phyloP scores from a whole-genome alignment of 2,888 invertebrate species.

The Tromatobia lineatoria region DNA sequence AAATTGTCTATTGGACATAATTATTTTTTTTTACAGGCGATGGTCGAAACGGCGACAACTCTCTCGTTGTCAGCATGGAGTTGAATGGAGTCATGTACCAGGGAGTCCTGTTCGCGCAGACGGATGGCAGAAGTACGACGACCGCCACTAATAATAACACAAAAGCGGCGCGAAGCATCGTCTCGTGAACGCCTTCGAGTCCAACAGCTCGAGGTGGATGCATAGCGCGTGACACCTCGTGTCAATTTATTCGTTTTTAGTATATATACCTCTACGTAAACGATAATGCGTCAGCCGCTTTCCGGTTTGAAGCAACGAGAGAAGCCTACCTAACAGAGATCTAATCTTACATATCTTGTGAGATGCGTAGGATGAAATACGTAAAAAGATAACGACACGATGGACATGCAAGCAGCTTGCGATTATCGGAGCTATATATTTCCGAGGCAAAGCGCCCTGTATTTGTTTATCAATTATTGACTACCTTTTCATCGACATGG shows the following conservation, averaged over 20 bases:
- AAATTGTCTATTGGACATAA: conserved; percentile 53
- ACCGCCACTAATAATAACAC: conserved; percentile 76
- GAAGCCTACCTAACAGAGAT: conserved; percentile 15
- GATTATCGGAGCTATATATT: conserved; percentile 10
- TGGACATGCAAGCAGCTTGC: conserved; percentile 10
- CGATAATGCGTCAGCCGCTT: conserved; percentile 55
- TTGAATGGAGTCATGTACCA: conserved; percentile 98
- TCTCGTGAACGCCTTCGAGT: conserved; percentile 76
- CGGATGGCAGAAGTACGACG: conserved; percentile 72
- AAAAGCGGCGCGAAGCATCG: conserved; percentile 78
- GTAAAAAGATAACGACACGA: conserved; percentile 6
- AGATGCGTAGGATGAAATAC: conserved; percentile 2
- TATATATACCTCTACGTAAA: conserved; percentile 54
- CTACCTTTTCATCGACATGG: conserved; percentile 22
- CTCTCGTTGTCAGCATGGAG: conserved; percentile 97
- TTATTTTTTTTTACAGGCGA: conserved; percentile 89
- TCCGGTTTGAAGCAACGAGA: conserved; percentile 34
- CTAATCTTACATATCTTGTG: conserved; percentile 23
- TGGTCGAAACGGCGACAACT: conserved; percentile 93
- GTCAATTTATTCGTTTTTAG: conserved; percentile 40
- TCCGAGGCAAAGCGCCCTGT: not conserved
- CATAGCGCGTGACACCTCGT: not conserved
- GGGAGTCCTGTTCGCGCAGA: conserved; percentile 94
- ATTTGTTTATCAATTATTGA: conserved; percentile 6
- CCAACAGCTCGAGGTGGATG: not conserved